Conservation (phyloP, 2,113 vertebrate genomes). For the Cyprinodon brontotheroides region DNA sequence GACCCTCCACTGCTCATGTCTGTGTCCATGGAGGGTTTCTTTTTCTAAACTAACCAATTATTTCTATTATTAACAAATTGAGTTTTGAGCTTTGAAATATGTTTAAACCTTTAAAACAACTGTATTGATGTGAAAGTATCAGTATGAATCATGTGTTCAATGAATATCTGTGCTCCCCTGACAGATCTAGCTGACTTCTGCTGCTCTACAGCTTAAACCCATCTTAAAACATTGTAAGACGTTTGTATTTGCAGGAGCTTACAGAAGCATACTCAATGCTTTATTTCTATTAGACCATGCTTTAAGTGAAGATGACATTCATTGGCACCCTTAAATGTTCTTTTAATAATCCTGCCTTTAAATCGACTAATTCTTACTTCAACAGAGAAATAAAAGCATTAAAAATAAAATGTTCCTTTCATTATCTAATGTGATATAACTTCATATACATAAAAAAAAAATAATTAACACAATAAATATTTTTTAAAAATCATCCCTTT, state of each 20-base stretch:
- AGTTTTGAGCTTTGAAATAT: background rate
- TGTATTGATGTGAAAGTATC: background rate
- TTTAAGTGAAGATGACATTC: background rate
- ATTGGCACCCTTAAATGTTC: background rate
- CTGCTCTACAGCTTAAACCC: conserved; percentile 23
- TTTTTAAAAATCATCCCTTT: no score
- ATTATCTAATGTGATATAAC: no score
- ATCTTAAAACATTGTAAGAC: background rate
- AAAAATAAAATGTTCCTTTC: no score
- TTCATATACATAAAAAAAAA: no score
- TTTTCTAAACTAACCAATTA: background rate
- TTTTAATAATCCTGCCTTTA: background rate
- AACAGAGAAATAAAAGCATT: no score
- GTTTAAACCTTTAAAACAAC: background rate
- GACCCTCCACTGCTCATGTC: background rate
- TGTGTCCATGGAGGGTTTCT: conserved; percentile 1
- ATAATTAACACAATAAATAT: no score
- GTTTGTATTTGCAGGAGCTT: no score
- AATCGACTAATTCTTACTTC: no score
- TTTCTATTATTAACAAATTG: background rate
- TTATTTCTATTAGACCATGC: background rate
- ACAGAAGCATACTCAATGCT: background rate
- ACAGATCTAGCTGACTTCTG: conserved; percentile 53
- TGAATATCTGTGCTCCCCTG: conserved; percentile 12
- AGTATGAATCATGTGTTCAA: conserved; percentile 2